Percentiles rank a stretch among this genome's conserved stretches.
Conservation (phyloP, 2,888 invertebrate genomes). For the Latrodectus elegans region DNA sequence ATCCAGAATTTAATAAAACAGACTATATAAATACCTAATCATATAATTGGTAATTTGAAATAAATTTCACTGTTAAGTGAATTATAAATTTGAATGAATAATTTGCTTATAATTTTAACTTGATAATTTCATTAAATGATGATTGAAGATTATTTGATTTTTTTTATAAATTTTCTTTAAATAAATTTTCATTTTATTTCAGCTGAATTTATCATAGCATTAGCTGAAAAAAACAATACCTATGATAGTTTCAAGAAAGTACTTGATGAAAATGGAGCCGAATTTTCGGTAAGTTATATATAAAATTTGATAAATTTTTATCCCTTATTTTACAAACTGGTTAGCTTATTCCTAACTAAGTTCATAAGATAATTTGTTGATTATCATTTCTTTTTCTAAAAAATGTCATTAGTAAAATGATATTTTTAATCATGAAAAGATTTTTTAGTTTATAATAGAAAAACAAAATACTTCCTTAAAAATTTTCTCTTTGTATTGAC, state of each 20-base stretch:
- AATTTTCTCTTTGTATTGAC: no score
- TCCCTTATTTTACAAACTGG: not conserved
- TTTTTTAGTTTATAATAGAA: no score
- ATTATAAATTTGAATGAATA: not conserved
- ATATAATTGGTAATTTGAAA: no score
- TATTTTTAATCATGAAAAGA: no score
- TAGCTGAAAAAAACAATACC: conserved; percentile 90
- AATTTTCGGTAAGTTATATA: conserved; percentile 83
- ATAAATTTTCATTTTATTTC: conserved; percentile 75
- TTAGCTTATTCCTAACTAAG: not conserved
- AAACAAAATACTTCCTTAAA: no score
- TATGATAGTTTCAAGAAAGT: conserved; percentile 92
- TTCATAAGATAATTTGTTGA: not conserved
- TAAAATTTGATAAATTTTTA: not conserved
- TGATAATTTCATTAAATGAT: conserved; percentile 4
- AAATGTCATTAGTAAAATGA: no score
- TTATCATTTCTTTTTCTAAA: no score
- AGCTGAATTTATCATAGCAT: conserved; percentile 97
- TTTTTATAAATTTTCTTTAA: not conserved
- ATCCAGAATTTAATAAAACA: no score
- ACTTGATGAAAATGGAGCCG: conserved; percentile 92
- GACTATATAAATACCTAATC: no score
- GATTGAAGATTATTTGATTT: conserved; percentile 6
- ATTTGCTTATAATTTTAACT: not conserved
- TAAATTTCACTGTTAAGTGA: no score